Percentiles rank a stretch among this genome's conserved stretches.
phyloP scores from a whole-genome alignment of 37 sponge, comb jelly and placozoan species.

The Aplysina aerophoba region DNA sequence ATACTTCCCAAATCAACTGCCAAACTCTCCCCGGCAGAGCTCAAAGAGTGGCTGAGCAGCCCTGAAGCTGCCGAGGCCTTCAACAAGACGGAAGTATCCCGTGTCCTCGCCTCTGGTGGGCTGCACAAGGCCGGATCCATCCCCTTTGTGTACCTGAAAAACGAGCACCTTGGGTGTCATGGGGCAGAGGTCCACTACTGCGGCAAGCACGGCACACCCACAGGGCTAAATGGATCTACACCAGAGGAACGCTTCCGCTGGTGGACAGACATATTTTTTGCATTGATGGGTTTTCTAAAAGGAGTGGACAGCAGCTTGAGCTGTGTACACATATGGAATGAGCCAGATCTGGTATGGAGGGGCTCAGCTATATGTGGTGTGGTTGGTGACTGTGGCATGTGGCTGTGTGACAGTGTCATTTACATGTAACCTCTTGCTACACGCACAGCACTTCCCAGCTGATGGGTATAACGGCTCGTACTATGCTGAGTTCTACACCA shows the following conservation, averaged over 20 bases:
- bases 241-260: slow-evolving; percentile 20
- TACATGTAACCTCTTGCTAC: not conserved
- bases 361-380: not conserved
- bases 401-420: not conserved
- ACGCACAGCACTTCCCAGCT: not conserved
- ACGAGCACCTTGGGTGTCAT: not conserved
- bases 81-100: not conserved
- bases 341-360: slow-evolving; percentile 36
- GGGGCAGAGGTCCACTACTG: not conserved
- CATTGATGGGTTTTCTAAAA: not conserved
- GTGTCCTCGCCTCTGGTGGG: not conserved
- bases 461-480: slow-evolving; percentile 46
- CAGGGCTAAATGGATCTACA: not conserved
- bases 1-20: slow-evolving; percentile 3
- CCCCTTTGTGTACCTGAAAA: slow-evolving; percentile 25
- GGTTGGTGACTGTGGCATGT: not conserved
- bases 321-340: slow-evolving; percentile 48
- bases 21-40: not conserved
- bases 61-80: not conserved
- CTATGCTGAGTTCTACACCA: slow-evolving; percentile 35
- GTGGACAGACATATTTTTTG: slow-evolving; percentile 40
- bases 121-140: slow-evolving; percentile 10
- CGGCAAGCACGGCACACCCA: not conserved
- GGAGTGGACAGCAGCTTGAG: slow-evolving; percentile 7
- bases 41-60: slow-evolving; percentile 28